These are phyloP conservation scores for Protodeltote pygarga DNA, from an alignment of 2,888 invertebrate species.

Conservation along the genomic window DNA sequence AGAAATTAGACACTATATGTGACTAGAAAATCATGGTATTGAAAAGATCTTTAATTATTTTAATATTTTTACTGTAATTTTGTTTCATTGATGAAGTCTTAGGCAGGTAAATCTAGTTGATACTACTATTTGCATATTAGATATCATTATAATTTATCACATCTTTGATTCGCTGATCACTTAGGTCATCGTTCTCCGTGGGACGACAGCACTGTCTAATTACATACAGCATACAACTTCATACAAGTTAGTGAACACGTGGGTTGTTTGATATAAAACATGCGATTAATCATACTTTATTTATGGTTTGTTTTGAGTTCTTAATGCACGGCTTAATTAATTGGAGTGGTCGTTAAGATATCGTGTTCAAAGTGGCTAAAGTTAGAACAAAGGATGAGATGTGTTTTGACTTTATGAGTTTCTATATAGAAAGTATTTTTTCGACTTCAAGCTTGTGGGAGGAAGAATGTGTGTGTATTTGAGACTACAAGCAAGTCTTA, in stretches of 20 bases:
- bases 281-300: constrained; percentile 38
- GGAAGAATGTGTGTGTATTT: too few species aligned
- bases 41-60: too few species aligned
- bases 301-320: constrained; percentile 42
- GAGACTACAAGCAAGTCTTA: too few species aligned
- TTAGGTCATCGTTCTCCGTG: constrained; percentile 72
- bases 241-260: constrained; percentile 30
- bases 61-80: too few species aligned
- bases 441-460: too few species aligned
- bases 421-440: too few species aligned
- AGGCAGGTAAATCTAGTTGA: too few species aligned
- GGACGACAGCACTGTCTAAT: constrained; percentile 68
- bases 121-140: too few species aligned
- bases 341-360: constrained; percentile 25
- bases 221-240: constrained; percentile 53
- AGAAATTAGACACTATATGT: too few species aligned
- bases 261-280: constrained; percentile 26
- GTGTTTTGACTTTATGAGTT: too few species aligned
- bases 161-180: constrained; percentile 6
- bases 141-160: not conserved
- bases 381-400: constrained; percentile 26
- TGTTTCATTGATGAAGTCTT: too few species aligned
- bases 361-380: constrained; percentile 26
- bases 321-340: constrained; percentile 42
- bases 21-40: too few species aligned